phyloP scores from a whole-genome alignment of 2,797 vertebrate genomes.

The Poeciliopsis turneri region DNA sequence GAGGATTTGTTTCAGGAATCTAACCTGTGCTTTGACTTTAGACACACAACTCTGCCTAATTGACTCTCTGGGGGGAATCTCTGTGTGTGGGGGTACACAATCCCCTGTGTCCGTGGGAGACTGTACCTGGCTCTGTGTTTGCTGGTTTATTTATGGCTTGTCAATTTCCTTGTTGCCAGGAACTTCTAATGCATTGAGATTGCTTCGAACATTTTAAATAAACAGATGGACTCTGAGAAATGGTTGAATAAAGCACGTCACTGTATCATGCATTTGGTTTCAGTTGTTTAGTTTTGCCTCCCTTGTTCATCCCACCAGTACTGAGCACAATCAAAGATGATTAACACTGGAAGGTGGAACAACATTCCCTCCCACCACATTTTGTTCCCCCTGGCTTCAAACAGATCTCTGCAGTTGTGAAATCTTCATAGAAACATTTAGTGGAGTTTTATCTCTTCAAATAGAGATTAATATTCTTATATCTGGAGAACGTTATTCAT shows the following conservation, averaged over 20 bases:
- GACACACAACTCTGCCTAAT: slow-evolving; percentile 61
- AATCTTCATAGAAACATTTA: not conserved
- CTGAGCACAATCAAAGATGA: not conserved
- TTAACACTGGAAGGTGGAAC: not conserved
- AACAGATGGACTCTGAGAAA: not conserved
- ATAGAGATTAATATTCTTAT: not conserved
- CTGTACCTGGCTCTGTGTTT: slow-evolving; percentile 8
- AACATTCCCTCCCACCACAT: not conserved
- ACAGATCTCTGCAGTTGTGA: not conserved
- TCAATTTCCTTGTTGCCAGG: not conserved
- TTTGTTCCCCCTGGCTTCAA: not conserved
- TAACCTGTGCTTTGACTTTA: slow-evolving; percentile 26
- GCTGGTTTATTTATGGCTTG: slow-evolving; percentile 17
- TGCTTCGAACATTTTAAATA: not conserved
- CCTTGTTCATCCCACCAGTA: not conserved
- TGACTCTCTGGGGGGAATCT: slow-evolving; percentile 47
- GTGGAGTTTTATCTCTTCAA: not conserved
- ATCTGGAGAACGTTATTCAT: not conserved
- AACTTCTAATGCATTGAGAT: not conserved
- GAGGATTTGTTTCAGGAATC: slow-evolving; percentile 44
- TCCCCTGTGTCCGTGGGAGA: slow-evolving; percentile 15
- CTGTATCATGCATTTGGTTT: not conserved
- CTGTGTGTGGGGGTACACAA: slow-evolving; percentile 24
- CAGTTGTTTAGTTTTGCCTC: not conserved
- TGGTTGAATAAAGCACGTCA: not conserved